Base-by-base conservation (phyloP, 2,888 invertebrate species). In the Eupsilia transversa region DNA sequence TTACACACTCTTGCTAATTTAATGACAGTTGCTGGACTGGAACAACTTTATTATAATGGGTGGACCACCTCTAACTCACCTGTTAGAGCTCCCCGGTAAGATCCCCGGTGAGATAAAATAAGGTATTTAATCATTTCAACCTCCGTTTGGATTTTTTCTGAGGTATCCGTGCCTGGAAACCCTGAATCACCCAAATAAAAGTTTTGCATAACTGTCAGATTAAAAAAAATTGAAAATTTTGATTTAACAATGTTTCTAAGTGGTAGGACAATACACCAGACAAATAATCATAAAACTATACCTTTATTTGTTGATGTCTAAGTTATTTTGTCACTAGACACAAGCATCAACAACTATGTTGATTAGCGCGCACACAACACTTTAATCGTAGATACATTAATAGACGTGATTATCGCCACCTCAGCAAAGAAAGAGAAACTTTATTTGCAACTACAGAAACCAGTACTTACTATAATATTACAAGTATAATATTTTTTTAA, bases 351-450 rank as follows among this genome's bases (percentile, higher is more conserved):
- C 57, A 30, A 30, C 52, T 41, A 23, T 35, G 71, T 52, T 38
- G 46, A 49, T 17, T 41, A 41, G 10, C 9, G 17, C 61, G 54
- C 27, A 63, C 1, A 27, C 35, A 30, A 38, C 63, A 72, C 9
- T 79, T 77, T 33, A 46, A 46, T 41, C 12, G 49, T 12, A 17
- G 10, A n/a, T 64, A 64, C 59, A 43, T n/a, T n/a, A 52, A 59
- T 64, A 79, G 49, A 72, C 35, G 3, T 14, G 23, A 33, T 52
- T 30, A 52, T 1, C 64, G 63, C 20, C 20, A 17, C 7, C 12
- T 64, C 35, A 46, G 52, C 73, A 46, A 54, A 46, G 38, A 79
- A 52, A 52, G 2, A 59, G 30, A n/a, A 63, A 27, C 35, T 33
- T 46, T 49, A 59, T 52, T 65, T 30, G n/a, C 20, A n/a, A 63